These are phyloP conservation scores for Adoxophyes honmai DNA, from an alignment of 1,140 invertebrate genomes.

Conservation along the genomic window DNA sequence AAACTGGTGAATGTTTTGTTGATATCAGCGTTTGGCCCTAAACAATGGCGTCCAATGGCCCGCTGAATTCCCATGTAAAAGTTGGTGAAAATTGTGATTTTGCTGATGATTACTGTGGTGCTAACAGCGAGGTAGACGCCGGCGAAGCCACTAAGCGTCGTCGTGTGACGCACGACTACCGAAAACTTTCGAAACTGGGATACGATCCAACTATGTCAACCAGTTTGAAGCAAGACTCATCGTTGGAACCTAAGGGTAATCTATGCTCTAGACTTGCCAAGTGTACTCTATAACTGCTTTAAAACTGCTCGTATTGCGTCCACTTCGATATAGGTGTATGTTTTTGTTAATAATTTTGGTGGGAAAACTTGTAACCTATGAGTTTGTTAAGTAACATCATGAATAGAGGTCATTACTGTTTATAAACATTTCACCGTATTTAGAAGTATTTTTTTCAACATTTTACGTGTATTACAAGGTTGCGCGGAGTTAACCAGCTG, in stretches of 20 bases:
- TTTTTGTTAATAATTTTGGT: slow-evolving; percentile 50
- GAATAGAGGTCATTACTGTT: slow-evolving; percentile 69
- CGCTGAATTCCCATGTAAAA: slow-evolving; percentile 65
- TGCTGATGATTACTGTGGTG: slow-evolving; percentile 43
- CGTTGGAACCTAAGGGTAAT: slow-evolving; percentile 61
- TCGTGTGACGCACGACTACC: slow-evolving; percentile 63
- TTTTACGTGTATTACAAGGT: neutral
- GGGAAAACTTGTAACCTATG: slow-evolving; percentile 71
- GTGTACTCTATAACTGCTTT: neutral
- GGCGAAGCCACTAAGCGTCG: slow-evolving; percentile 64
- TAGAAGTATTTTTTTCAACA: slow-evolving; percentile 15
- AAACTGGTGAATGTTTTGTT: slow-evolving; percentile 39
- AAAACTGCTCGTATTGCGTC: slow-evolving; percentile 10
- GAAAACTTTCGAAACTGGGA: slow-evolving; percentile 68
- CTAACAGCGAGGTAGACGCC: slow-evolving; percentile 49
- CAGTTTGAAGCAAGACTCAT: slow-evolving; percentile 47
- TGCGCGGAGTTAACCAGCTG: neutral
- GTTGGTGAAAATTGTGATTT: slow-evolving; percentile 60
- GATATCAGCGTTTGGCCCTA: slow-evolving; percentile 46
- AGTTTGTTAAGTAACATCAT: slow-evolving; percentile 63
- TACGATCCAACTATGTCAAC: slow-evolving; percentile 68
- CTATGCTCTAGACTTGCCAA: slow-evolving; percentile 16
- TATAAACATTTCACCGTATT: slow-evolving; percentile 54
- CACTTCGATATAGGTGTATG: slow-evolving; percentile 10
- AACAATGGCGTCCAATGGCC: slow-evolving; percentile 72